These are phyloP conservation scores for Leptobrachium ailaonicum DNA, from an alignment of 2,113 vertebrate species.

Conservation along the genomic window DNA sequence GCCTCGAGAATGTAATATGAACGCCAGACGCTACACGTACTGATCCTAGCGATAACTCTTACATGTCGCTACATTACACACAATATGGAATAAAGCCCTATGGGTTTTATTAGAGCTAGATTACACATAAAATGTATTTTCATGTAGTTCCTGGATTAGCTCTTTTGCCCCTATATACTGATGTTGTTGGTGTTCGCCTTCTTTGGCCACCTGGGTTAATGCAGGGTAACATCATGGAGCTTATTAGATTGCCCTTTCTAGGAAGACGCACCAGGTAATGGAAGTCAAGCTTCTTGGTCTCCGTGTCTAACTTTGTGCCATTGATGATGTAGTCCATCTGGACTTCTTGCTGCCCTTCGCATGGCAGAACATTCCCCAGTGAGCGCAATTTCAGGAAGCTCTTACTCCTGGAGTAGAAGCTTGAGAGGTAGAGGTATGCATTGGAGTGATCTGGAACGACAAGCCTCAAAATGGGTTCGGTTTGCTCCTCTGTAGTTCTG, in stretches of 20 bases:
- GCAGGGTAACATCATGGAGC: neutral
- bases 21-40: too few relatives aligned
- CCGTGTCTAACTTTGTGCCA: neutral
- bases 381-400: slow-evolving; percentile 57
- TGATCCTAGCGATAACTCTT: too few relatives aligned
- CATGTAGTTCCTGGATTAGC: too few relatives aligned
- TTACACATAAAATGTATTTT: too few relatives aligned
- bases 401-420: slow-evolving; percentile 57
- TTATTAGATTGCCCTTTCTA: too few relatives aligned
- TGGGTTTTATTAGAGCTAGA: too few relatives aligned
- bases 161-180: too few relatives aligned
- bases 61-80: too few relatives aligned
- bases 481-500: neutral
- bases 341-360: neutral
- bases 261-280: slow-evolving; percentile 54
- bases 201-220: neutral
- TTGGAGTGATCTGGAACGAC: neutral
- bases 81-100: too few relatives aligned
- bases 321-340: slow-evolving; percentile 46
- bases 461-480: rapidly evolving
- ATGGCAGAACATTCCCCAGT: slow-evolving; percentile 3
- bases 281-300: slow-evolving; percentile 19
- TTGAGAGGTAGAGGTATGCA: neutral
- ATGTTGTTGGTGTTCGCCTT: neutral
- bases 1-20: too few relatives aligned